Evolutionary conservation across 2,888 invertebrate species (phyloP).

Genomic region (Scaptomyza cyrtandrae): DNA sequence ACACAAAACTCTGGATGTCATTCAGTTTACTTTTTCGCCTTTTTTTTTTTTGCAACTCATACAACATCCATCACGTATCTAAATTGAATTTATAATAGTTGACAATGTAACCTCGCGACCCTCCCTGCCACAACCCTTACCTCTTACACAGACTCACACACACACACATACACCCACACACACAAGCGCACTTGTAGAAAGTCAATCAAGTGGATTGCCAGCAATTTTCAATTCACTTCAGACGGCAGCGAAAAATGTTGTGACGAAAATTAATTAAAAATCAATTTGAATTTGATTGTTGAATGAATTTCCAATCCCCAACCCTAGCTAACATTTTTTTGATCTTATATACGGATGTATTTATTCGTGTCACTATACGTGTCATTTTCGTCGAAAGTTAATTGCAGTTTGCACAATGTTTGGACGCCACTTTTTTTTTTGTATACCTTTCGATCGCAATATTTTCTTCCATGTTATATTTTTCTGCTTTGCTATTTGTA

Average conservation of each 20-base stretch:
- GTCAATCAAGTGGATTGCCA: constrained; percentile 43
- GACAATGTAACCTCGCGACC: constrained; percentile 53
- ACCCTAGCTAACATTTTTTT: background rate
- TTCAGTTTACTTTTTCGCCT: constrained; percentile 6
- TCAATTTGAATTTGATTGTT: constrained; percentile 80
- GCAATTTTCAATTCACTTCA: constrained; percentile 48
- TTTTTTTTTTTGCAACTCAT: constrained; percentile 5
- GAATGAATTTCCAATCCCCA: constrained; percentile 21
- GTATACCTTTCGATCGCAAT: background rate
- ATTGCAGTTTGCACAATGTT: constrained; percentile 72
- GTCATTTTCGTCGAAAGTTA: constrained; percentile 59
- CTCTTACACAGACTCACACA: too few relatives aligned
- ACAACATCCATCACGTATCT: constrained; percentile 56
- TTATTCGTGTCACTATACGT: constrained; percentile 36
- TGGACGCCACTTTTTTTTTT: constrained; percentile 8
- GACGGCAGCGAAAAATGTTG: constrained; percentile 68
- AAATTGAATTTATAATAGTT: constrained; percentile 79
- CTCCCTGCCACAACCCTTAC: constrained; percentile 2
- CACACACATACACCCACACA: background rate
- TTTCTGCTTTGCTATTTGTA: background rate
- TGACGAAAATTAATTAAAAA: constrained; percentile 80
- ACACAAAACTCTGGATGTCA: constrained; percentile 15
- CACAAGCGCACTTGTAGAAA: constrained; percentile 8
- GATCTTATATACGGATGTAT: background rate
- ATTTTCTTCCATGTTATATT: background rate